Conservation (phyloP, 2,113 vertebrate genomes). For the Hippocampus zosterae region DNA sequence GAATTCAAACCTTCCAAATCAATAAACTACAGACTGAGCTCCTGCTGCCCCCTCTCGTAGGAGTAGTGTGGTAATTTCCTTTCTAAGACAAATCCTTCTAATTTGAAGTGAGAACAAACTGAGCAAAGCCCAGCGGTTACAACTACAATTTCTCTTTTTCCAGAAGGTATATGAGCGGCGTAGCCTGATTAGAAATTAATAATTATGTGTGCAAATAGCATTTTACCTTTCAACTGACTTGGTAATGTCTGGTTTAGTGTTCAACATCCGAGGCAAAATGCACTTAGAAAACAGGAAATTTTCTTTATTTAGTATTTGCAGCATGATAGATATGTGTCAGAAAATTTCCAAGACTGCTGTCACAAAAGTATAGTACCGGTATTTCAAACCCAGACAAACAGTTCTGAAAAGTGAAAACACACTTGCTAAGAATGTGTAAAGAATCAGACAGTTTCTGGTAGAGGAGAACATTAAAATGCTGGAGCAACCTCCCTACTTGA, state of each 20-base stretch:
- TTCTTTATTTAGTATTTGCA: no score
- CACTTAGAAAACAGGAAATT: no score
- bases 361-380: no score
- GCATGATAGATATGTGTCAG: no score
- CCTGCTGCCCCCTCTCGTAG: not conserved
- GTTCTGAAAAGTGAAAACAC: not conserved
- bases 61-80: not conserved
- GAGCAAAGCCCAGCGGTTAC: not conserved
- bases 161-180: slow-evolving; percentile 26
- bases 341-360: no score
- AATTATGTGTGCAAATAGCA: not conserved
- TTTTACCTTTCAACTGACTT: not conserved
- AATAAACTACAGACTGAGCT: not conserved
- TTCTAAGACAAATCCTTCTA: not conserved
- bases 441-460: not conserved
- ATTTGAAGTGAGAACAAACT: slow-evolving; percentile 10
- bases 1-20: no score
- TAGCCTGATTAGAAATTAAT: slow-evolving; percentile 16
- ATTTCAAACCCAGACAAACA: no score
- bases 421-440: not conserved
- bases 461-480: not conserved
- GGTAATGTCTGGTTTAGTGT: not conserved
- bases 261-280: no score
- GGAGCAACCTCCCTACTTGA: not conserved
- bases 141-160: slow-evolving; percentile 20